These are phyloP conservation scores for Henicopernis longicauda DNA, from an alignment of 2,113 vertebrate species.

Conservation along the genomic window DNA sequence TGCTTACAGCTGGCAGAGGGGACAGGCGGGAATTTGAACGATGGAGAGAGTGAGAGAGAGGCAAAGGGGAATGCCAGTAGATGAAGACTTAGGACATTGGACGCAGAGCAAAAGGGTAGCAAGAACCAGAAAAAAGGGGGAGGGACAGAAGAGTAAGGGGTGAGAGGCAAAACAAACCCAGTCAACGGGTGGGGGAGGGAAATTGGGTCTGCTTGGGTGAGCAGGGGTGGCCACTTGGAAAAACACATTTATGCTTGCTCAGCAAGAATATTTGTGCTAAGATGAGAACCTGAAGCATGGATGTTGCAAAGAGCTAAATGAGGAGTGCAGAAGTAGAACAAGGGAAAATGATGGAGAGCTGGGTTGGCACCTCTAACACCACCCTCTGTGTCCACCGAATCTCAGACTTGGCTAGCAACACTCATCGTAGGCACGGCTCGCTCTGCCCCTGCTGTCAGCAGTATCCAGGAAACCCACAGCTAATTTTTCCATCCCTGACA, in stretches of 20 bases:
- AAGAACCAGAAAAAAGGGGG: neutral
- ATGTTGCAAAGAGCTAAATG: neutral
- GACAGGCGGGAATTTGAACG: neutral
- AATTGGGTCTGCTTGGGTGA: neutral
- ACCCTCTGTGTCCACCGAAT: neutral
- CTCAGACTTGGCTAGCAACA: neutral
- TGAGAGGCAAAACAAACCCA: neutral
- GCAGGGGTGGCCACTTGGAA: neutral
- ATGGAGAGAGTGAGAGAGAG: neutral
- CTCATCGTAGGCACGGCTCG: fast-evolving
- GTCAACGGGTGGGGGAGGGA: neutral
- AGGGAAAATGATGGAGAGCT: neutral
- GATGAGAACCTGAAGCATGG: neutral
- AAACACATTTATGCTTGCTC: neutral
- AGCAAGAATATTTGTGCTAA: neutral
- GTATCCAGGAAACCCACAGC: neutral
- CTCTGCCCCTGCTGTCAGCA: neutral
- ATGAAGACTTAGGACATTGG: neutral
- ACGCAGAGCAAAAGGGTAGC: neutral
- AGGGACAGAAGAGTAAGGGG: neutral
- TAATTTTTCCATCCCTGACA: neutral
- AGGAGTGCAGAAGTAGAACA: neutral
- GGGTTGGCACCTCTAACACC: neutral
- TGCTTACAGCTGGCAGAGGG: neutral
- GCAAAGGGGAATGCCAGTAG: neutral